phyloP scores from a whole-genome alignment of 2,113 vertebrate species.

The Tonatia bakeri region DNA sequence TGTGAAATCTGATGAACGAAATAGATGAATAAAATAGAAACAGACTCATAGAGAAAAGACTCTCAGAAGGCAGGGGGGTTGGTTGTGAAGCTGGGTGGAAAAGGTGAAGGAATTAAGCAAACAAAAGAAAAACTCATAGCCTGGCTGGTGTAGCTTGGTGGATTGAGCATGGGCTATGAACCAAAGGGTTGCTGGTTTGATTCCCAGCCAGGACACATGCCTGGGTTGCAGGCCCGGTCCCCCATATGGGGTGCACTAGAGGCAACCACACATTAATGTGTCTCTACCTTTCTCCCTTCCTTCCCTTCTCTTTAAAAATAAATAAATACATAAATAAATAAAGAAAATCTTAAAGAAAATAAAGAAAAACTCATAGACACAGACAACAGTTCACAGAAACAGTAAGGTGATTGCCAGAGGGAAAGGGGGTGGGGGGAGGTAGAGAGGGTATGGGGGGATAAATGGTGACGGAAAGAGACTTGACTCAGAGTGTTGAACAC shows the following conservation, averaged over 20 bases:
- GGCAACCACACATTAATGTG: no score
- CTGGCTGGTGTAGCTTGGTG: no score
- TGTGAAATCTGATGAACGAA: background rate
- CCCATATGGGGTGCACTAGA: no score
- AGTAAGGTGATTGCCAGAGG: background rate
- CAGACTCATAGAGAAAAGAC: background rate
- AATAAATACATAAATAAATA: no score
- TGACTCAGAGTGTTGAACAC: background rate
- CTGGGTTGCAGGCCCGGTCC: no score
- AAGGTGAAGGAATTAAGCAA: background rate
- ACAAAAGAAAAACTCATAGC: background rate
- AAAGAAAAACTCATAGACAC: background rate
- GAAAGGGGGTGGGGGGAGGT: background rate
- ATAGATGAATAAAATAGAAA: background rate
- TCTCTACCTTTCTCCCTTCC: no score
- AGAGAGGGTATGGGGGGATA: background rate
- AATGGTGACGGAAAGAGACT: background rate
- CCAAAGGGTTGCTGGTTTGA: no score
- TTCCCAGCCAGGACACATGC: no score
- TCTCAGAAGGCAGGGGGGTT: background rate
- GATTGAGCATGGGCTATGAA: no score
- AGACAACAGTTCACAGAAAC: no score
- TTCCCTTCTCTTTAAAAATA: no score
- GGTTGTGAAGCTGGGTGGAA: background rate
- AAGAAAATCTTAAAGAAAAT: no score